These are phyloP conservation scores for Apamea crenata DNA, from an alignment of 2,888 invertebrate species.

Conservation along the genomic window DNA sequence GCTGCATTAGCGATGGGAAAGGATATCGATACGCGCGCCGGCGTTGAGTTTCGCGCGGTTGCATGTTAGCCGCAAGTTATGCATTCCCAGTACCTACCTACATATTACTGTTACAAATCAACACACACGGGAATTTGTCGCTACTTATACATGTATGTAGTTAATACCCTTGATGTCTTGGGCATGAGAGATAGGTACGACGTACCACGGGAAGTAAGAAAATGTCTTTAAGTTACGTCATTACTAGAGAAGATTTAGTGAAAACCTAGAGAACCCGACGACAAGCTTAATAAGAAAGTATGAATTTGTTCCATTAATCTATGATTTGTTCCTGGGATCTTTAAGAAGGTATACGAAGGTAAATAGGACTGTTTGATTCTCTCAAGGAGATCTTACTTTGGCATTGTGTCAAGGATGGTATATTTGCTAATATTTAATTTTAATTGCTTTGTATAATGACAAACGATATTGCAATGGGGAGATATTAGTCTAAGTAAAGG, in stretches of 20 bases:
- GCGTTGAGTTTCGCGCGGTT: slow-evolving; percentile 83
- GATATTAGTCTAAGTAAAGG: slow-evolving; percentile 27
- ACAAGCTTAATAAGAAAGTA: background rate
- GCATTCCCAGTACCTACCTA: slow-evolving; percentile 71
- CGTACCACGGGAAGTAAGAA: background rate
- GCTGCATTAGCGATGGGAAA: slow-evolving; percentile 78
- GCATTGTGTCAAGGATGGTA: no score
- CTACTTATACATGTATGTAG: slow-evolving; percentile 42
- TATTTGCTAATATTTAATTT: background rate
- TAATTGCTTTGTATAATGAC: slow-evolving; percentile 2
- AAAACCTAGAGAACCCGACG: background rate
- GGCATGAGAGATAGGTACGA: slow-evolving; percentile 1
- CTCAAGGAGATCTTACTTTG: background rate
- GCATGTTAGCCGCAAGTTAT: slow-evolving; percentile 79
- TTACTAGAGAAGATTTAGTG: background rate
- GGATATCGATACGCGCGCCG: slow-evolving; percentile 79
- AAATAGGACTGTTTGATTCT: background rate
- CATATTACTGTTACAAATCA: slow-evolving; percentile 80
- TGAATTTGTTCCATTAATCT: background rate
- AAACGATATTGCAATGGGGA: background rate
- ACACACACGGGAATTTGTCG: slow-evolving; percentile 78
- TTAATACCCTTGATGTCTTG: slow-evolving; percentile 20
- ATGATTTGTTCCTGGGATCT: background rate
- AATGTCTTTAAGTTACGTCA: background rate
- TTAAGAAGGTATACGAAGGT: background rate